Percentiles rank a stretch among this genome's conserved stretches.
These are phyloP conservation scores for Lymantria monacha DNA, from an alignment of 2,888 invertebrate species.

Conservation along the genomic window DNA sequence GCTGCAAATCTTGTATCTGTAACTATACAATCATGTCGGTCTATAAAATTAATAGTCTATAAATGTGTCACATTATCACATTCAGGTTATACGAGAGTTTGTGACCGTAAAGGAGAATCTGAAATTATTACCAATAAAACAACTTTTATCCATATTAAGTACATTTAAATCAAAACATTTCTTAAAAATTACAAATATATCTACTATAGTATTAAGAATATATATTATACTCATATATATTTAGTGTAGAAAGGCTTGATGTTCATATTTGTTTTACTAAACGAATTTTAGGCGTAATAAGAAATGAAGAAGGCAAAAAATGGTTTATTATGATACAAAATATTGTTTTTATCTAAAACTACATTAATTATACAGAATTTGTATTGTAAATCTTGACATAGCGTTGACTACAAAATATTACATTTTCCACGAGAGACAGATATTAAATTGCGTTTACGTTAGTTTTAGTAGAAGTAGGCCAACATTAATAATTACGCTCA, in stretches of 20 bases:
- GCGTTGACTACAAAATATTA: not conserved
- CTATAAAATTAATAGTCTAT: slow-evolving; percentile 45
- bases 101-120: slow-evolving; percentile 21
- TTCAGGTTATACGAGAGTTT: slow-evolving; percentile 35
- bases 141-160: slow-evolving; percentile 5
- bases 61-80: slow-evolving; percentile 49
- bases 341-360: too few relatives aligned
- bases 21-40: not conserved
- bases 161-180: not conserved
- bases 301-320: too few relatives aligned
- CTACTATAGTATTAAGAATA: too few relatives aligned
- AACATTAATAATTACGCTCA: slow-evolving; percentile 26
- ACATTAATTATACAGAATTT: too few relatives aligned
- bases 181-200: too few relatives aligned
- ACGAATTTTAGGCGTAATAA: too few relatives aligned
- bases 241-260: too few relatives aligned
- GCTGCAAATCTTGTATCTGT: not conserved
- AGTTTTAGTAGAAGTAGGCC: not conserved
- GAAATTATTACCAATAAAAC: slow-evolving; percentile 32
- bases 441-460: not conserved
- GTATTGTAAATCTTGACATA: too few relatives aligned
- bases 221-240: too few relatives aligned
- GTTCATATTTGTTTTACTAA: too few relatives aligned
- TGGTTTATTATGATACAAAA: too few relatives aligned
- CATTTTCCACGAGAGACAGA: not conserved